These are phyloP conservation scores for Eurypyga helias DNA, from an alignment of 2,113 vertebrate species.

Conservation along the genomic window DNA sequence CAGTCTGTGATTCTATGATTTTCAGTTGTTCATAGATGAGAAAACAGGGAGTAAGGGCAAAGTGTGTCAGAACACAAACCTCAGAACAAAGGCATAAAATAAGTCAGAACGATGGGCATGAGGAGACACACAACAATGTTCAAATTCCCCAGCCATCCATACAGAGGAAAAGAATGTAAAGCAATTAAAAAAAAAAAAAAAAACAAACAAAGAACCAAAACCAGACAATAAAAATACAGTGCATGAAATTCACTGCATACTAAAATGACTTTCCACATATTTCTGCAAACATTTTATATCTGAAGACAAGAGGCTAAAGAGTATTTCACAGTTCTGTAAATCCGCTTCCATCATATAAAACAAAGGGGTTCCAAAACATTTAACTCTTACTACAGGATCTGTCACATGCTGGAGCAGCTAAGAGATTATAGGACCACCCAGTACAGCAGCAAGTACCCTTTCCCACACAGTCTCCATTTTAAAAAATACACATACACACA, in stretches of 20 bases:
- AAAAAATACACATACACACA: neutral
- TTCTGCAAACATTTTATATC: conserved; percentile 46
- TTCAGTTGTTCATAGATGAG: neutral
- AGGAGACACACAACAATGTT: neutral
- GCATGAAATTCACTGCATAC: conserved; percentile 40
- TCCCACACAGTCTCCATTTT: neutral
- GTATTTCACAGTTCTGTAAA: conserved; percentile 25
- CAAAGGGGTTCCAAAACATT: conserved; percentile 38
- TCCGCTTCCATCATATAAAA: conserved; percentile 56
- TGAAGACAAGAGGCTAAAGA: conserved; percentile 34
- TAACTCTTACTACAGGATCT: conserved; percentile 54
- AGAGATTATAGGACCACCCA: conserved; percentile 47
- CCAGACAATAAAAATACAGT: neutral
- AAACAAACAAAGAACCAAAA: too few relatives aligned
- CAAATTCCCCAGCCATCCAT: neutral
- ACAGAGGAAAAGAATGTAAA: neutral
- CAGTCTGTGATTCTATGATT: neutral
- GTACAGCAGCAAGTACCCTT: neutral
- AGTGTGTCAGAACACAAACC: neutral
- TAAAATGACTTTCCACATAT: conserved; percentile 25
- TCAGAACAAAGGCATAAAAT: neutral
- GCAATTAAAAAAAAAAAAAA: neutral
- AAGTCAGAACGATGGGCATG: neutral
- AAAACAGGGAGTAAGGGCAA: neutral
- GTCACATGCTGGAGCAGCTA: conserved; percentile 14